Evolutionary conservation across 1,140 invertebrate genomes (phyloP), one percentile per base, ranked within the genome.

Genomic region (Formica selysi): DNA sequence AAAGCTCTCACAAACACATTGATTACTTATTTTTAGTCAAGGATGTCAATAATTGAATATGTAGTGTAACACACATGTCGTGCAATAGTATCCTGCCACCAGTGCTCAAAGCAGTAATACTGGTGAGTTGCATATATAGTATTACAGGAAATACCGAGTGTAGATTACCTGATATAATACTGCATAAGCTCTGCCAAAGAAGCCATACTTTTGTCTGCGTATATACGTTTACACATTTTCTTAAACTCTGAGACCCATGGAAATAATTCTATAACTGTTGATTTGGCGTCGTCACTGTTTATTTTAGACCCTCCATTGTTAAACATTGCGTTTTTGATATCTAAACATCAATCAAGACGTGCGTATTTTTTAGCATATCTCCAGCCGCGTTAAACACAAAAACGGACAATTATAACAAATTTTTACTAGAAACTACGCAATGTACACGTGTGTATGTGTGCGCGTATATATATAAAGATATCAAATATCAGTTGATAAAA

Each of bases 211-310:
- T 79, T 87, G 16, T 89, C 79, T 26, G 61, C 64, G 26, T 91
- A 51, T 67, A 91, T 73, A 59, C 70, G 76, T 41, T 78, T 89
- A 62, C 89, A 93, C 87, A 90, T 92, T 86, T 89, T 85, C 57
- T 80, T 88, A 87, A 93, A 93, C 57, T 92, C 89, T 76, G 83
- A 68, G 26, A 93, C 76, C 92, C 92, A 93, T 64, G 92, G 92
- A 86, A 93, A 93, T 87, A 93, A 86, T 41, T 93, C 91, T 76
- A 79, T 65, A 61, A 87, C 86, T 26, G 86, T 85, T 68, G 81
- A 88, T 65, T 91, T 92, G 61, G 86, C 57, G 44, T 81, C 90
- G 51, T 89, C 91, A 73, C 85, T 81, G 64, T 89, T 91, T 41
- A 74, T 80, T 61, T 89, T 87, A 74, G 62, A 51, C n/a, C 44